phyloP scores from a whole-genome alignment of 2,113 vertebrate genomes.

The Actenoides hombroni region DNA sequence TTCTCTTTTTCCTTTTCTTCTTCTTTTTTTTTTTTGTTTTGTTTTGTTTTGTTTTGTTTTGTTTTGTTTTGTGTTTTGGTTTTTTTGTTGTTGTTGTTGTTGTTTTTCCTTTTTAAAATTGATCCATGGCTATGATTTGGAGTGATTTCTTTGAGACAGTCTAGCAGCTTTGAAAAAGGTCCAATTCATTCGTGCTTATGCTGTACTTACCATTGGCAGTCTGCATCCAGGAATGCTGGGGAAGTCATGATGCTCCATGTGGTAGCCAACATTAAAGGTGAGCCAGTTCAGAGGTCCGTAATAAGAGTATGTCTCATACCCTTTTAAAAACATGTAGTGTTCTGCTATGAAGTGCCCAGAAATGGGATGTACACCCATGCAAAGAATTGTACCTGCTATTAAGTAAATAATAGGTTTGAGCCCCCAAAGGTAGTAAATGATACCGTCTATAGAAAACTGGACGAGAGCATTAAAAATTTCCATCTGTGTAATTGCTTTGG shows the following conservation, averaged over 20 bases:
- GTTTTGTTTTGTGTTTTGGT: too few relatives aligned
- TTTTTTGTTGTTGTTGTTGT: too few relatives aligned
- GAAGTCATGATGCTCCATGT: constrained; percentile 98
- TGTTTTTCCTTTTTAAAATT: background rate
- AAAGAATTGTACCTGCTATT: constrained; percentile 86
- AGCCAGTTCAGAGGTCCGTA: constrained; percentile 92
- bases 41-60: too few relatives aligned
- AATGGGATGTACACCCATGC: constrained; percentile 94
- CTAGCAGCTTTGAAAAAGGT: background rate
- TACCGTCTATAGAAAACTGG: constrained; percentile 80
- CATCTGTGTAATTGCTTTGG: constrained; percentile 85
- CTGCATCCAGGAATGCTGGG: constrained; percentile 94
- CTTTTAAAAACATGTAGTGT: constrained; percentile 96
- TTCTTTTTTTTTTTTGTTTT: too few relatives aligned
- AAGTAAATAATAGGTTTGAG: constrained; percentile 89
- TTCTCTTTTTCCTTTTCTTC: too few relatives aligned
- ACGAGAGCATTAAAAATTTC: constrained; percentile 84
- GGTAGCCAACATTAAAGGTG: constrained; percentile 97
- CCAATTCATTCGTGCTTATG: background rate
- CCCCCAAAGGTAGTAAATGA: constrained; percentile 86
- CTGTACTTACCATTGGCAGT: constrained; percentile 85
- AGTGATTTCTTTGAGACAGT: background rate
- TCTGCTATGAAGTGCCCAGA: constrained; percentile 98
- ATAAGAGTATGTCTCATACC: constrained; percentile 97
- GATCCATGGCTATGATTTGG: background rate